Evolutionary conservation across 1,140 invertebrate genomes (phyloP).

Genomic region (Drosophila kepulauana): DNA sequence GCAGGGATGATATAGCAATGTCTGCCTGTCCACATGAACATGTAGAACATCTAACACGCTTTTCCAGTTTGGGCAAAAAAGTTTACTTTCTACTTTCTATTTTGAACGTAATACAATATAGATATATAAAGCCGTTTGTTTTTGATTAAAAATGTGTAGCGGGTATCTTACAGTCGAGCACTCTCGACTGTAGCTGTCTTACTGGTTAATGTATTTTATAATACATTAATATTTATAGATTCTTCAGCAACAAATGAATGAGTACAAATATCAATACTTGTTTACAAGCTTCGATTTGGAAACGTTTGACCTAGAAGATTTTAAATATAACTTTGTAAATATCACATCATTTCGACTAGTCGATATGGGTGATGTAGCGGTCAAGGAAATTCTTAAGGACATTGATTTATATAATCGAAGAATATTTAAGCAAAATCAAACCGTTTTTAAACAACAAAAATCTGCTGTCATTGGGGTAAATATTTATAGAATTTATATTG

Average conservation of each 20-base stretch:
- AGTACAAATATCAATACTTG: constrained; percentile 96
- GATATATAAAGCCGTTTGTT: no score
- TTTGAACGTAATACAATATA: no score
- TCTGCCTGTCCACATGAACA: no score
- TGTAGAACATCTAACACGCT: no score
- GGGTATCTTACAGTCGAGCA: no score
- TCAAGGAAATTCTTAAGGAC: constrained; percentile 91
- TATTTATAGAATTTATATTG: background rate
- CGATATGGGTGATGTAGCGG: constrained; percentile 91
- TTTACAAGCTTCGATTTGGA: constrained; percentile 97
- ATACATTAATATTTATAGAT: constrained; percentile 87
- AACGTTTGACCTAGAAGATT: constrained; percentile 96
- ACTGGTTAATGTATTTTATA: no score
- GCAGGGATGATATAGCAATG: no score
- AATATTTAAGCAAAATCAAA: constrained; percentile 24
- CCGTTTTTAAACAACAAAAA: constrained; percentile 31
- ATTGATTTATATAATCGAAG: constrained; percentile 88
- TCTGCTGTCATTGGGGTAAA: constrained; percentile 54
- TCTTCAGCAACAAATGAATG: constrained; percentile 96
- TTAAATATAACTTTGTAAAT: constrained; percentile 97
- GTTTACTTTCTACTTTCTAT: no score
- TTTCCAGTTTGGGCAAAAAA: no score
- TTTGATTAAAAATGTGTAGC: no score
- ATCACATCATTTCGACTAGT: constrained; percentile 96
- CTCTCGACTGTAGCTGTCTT: no score